Percentiles rank a stretch among this genome's conserved stretches.
These are phyloP conservation scores for Capitulum mitella DNA, from an alignment of 2,888 invertebrate genomes.

Conservation along the genomic window DNA sequence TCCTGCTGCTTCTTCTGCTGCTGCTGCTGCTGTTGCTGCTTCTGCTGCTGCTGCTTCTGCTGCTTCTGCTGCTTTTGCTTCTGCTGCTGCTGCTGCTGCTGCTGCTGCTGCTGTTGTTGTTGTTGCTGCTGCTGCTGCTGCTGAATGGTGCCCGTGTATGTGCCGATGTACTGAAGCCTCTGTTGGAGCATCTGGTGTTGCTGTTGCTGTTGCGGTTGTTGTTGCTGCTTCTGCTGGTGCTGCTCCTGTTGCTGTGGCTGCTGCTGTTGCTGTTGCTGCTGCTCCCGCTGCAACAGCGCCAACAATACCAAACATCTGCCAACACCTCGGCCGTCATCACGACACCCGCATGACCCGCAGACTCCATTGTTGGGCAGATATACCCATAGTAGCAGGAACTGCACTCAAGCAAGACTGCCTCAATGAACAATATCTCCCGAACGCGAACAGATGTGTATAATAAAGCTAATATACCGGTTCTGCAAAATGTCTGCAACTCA, in stretches of 20 bases:
- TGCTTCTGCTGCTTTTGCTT: not conserved
- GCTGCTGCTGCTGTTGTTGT: not conserved
- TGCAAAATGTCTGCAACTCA: no score
- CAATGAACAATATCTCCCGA: no score
- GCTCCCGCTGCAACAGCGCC: not conserved
- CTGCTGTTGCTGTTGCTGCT: not conserved
- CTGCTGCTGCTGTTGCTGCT: constrained; percentile 28
- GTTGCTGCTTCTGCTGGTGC: no score
- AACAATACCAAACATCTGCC: no score
- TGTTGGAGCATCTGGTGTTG: not conserved
- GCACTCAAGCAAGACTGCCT: no score
- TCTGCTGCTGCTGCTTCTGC: not conserved
- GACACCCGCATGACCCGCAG: no score
- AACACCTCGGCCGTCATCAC: no score
- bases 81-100: not conserved
- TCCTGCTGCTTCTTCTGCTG: constrained; percentile 29
- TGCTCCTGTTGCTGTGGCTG: not conserved
- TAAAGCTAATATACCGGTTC: no score
- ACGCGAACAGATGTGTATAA: no score
- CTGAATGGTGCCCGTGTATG: not conserved
- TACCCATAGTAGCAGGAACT: no score
- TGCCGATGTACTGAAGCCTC: not conserved
- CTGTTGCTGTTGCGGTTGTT: no score
- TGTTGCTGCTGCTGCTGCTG: not conserved
- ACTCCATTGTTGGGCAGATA: no score